Conservation (phyloP, 2,797 vertebrate species). For the Lutjanus campechanus region DNA sequence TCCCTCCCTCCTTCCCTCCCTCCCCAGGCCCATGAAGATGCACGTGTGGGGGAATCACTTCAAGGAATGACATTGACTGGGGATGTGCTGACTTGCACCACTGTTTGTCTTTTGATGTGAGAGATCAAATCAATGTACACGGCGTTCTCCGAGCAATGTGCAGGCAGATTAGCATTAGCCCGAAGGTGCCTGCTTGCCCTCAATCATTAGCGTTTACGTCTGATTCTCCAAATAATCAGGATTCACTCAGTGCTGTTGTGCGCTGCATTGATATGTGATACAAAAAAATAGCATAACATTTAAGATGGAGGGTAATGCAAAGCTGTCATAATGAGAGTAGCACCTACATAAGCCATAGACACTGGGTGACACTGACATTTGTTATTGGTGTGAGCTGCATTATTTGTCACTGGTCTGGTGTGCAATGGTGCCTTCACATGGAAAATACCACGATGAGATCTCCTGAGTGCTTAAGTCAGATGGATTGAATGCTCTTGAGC, state of each 20-base stretch:
- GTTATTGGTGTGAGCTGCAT: conserved; percentile 76
- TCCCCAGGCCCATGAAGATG: conserved; percentile 89
- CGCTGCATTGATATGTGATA: conserved; percentile 45
- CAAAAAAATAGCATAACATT: conserved; percentile 23
- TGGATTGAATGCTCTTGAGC: conserved; percentile 83
- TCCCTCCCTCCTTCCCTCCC: conserved; percentile 75
- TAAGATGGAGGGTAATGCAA: conserved; percentile 60
- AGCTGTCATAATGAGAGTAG: conserved; percentile 71
- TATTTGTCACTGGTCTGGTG: conserved; percentile 84
- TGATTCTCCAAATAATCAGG: conserved; percentile 82
- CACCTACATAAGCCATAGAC: conserved; percentile 68
- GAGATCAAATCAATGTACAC: conserved; percentile 99
- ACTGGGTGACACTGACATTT: conserved; percentile 78
- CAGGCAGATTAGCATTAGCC: conserved; percentile 96
- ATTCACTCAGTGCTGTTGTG: conserved; percentile 70
- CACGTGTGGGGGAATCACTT: conserved; percentile 94
- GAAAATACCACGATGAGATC: conserved; percentile 84
- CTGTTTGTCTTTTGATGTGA: conserved; percentile 99
- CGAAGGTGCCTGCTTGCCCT: conserved; percentile 83
- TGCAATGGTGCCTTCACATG: conserved; percentile 84
- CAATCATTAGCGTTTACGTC: conserved; percentile 85
- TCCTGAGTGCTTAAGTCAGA: conserved; percentile 85
- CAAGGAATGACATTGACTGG: conserved; percentile 99
- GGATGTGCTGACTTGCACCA: conserved; percentile 99
- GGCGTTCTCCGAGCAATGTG: conserved; percentile 92